phyloP scores from a whole-genome alignment of 2,797 vertebrate species.

The Emydoidea blandingii region DNA sequence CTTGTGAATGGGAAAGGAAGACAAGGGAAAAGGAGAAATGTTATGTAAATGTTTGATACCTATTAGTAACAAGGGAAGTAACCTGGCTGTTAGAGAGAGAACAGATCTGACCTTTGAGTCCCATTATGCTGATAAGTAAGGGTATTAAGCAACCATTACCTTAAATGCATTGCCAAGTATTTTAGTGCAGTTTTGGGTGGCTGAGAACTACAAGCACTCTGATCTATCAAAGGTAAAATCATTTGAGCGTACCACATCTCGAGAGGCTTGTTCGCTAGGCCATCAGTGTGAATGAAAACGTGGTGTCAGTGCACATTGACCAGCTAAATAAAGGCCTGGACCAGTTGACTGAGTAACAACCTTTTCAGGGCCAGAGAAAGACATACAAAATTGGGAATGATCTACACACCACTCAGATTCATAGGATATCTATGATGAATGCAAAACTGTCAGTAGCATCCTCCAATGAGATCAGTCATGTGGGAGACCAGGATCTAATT shows the following conservation, averaged over 20 bases:
- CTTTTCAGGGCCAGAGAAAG: background rate
- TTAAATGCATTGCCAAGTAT: background rate
- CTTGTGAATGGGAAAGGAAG: background rate
- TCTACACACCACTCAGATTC: background rate
- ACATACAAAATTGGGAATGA: accelerated
- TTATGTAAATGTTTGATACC: background rate
- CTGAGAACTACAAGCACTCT: background rate
- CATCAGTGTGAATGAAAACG: accelerated
- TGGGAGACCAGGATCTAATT: background rate
- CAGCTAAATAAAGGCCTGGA: background rate
- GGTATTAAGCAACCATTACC: accelerated
- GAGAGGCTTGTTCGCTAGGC: accelerated
- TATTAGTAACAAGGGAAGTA: background rate
- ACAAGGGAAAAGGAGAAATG: background rate
- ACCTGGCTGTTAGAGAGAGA: background rate
- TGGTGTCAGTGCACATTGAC: background rate
- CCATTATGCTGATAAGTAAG: background rate
- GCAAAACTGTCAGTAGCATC: background rate
- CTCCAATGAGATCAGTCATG: accelerated
- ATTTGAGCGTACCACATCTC: accelerated
- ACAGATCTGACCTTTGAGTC: background rate
- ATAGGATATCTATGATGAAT: too few relatives aligned
- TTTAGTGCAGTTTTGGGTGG: background rate
- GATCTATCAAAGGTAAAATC: background rate
- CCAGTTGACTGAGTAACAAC: background rate